Evolutionary conservation across 2,113 vertebrate species (phyloP), one percentile per base, ranked within the genome.

Genomic region (Promerops cafer): DNA sequence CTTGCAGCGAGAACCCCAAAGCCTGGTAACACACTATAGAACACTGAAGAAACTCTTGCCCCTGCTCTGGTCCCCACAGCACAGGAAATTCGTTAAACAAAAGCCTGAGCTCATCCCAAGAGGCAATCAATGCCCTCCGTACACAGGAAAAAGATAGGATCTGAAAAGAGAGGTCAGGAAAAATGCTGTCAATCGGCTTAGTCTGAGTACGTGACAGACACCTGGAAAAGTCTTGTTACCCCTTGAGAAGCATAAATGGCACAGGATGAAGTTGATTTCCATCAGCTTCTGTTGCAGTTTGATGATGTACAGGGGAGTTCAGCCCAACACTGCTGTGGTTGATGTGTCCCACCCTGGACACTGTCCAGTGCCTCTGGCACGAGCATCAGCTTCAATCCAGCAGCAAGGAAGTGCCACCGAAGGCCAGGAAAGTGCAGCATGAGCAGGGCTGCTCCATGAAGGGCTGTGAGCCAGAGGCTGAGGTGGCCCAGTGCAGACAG

Each of bases 51-150:
- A 84, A 64, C 8, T 16, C 0, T 8, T 16, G 3, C 2, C 65
- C 33, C 19, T 76, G 33, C 49, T 78, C 90, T 33, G 49, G 15
- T 87, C 64, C 47, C 23, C 7, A 60, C 40, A 35, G 49, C 24
- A 75, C 44, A 93, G 82, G 87, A 93, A 79, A 82, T 65, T 19
- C 49, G 61, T 60, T 90, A 44, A 76, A 90, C 56, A 71, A 76
- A 85, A 79, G 53, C 26, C 47, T 76, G 87, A 93, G 50, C 66
- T 91, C 82, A 91, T 87, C 87, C 44, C 70, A 93, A 92, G 85
- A 64, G 57, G 57, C n/a, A 91, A 61, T 56, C 53, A 18, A 10
- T 85, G 85, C 40, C 65, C 64, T 40, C 57, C 15, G 31, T 19
- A 61, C 30, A 37, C 5, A 14, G 57, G 74, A 76, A 88, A 23